Evolutionary conservation across 2,888 invertebrate genomes (phyloP).

Genomic region (Drosophila mayaguana): DNA sequence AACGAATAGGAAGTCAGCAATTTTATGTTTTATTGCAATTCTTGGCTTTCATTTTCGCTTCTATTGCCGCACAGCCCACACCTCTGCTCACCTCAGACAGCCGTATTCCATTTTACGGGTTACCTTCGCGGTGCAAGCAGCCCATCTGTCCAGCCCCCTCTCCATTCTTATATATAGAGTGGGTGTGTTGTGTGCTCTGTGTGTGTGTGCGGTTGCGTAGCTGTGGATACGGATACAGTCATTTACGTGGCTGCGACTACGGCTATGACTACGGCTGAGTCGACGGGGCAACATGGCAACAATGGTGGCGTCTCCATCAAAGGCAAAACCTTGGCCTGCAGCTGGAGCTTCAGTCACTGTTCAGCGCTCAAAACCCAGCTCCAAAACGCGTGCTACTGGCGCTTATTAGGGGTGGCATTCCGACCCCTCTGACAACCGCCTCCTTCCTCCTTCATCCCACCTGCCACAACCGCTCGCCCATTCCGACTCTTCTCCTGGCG

Average conservation of each 20-base stretch:
- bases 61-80: constrained; percentile 10
- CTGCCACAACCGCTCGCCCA: not conserved
- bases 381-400: constrained; percentile 30
- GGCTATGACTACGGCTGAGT: constrained; percentile 10
- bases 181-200: not conserved
- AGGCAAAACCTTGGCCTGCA: constrained; percentile 62
- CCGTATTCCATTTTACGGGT: constrained; percentile 16
- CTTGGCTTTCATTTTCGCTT: constrained; percentile 65
- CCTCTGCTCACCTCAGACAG: constrained; percentile 5
- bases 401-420: constrained; percentile 21
- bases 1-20: constrained; percentile 80
- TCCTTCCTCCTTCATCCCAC: not conserved
- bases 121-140: constrained; percentile 48
- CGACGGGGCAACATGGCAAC: constrained; percentile 39
- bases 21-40: constrained; percentile 80
- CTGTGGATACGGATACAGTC: constrained; percentile 56
- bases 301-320: constrained; percentile 58
- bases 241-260: constrained; percentile 38
- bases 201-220: constrained; percentile 36
- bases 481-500: constrained; percentile 28
- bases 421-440: not conserved
- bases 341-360: constrained; percentile 23
- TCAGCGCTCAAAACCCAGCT: constrained; percentile 64
- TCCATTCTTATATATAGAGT: not conserved
- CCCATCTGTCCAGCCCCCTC: not conserved